These are phyloP conservation scores for Cossypha polioptera DNA, from an alignment of 2,797 vertebrate genomes.

Conservation along the genomic window DNA sequence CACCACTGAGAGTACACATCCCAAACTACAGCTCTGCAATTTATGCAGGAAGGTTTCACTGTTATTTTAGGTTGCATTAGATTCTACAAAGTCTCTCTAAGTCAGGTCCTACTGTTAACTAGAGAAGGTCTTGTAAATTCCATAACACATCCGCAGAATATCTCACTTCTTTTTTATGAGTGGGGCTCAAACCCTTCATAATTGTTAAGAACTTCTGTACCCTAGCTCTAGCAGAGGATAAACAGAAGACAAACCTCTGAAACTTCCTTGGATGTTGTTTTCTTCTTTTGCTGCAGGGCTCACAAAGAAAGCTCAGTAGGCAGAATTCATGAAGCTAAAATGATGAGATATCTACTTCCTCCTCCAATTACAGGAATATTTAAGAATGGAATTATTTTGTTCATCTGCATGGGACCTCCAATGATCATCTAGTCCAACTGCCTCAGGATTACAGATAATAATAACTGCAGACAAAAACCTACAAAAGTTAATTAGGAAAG, in stretches of 20 bases:
- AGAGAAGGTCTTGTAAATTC: background rate
- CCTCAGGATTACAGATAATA: background rate
- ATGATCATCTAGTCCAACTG: background rate
- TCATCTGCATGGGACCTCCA: background rate
- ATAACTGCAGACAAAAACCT: background rate
- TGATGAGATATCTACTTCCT: background rate
- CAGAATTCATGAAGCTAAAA: background rate
- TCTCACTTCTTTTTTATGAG: background rate
- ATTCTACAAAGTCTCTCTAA: background rate
- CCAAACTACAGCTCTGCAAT: background rate
- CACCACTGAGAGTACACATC: accelerated
- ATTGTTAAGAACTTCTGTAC: background rate
- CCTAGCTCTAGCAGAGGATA: background rate
- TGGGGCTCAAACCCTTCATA: background rate
- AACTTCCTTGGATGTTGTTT: background rate
- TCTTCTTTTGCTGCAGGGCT: background rate
- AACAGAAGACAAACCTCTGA: background rate
- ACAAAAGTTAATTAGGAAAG: background rate
- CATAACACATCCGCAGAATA: background rate
- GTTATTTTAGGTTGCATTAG: background rate
- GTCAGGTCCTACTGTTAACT: background rate
- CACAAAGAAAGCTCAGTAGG: background rate
- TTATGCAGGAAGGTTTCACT: background rate
- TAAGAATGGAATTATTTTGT: background rate
- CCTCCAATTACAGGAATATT: background rate